Conservation (phyloP, 2,888 invertebrate genomes). For the Drosophila helvetica region DNA sequence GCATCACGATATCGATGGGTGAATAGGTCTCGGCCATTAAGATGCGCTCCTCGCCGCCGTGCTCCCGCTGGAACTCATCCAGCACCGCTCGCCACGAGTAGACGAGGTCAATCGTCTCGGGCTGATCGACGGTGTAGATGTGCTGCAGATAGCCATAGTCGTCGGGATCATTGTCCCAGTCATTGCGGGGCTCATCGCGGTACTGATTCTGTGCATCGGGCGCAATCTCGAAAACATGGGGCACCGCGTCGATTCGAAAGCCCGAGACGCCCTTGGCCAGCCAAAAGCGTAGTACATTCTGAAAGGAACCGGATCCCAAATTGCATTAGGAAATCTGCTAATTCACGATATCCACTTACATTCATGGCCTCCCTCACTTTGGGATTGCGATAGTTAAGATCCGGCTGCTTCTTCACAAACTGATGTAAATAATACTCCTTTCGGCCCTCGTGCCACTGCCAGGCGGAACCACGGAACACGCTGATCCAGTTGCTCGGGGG, state of each 20-base stretch:
- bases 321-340: background rate
- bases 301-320: conserved; percentile 16
- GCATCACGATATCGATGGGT: conserved; percentile 84
- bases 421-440: conserved; percentile 88
- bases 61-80: conserved; percentile 82
- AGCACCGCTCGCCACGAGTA: conserved; percentile 86
- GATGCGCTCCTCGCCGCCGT: conserved; percentile 83
- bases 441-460: conserved; percentile 87
- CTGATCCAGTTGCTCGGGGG: conserved; percentile 91
- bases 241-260: conserved; percentile 89
- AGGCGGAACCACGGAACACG: conserved; percentile 85
- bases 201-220: conserved; percentile 69
- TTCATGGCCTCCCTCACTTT: conserved; percentile 83
- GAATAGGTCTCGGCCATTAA: conserved; percentile 88
- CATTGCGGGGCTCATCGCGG: conserved; percentile 85
- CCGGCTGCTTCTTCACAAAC: conserved; percentile 87
- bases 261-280: conserved; percentile 91
- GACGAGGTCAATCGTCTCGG: conserved; percentile 86
- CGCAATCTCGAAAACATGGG: conserved; percentile 80
- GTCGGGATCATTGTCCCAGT: conserved; percentile 84
- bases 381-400: conserved; percentile 87
- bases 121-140: conserved; percentile 86
- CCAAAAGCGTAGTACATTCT: conserved; percentile 89
- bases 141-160: conserved; percentile 86
- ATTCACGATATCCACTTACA: conserved; percentile 76